Evolutionary conservation across 2,888 invertebrate species (phyloP).

Genomic region (Calameuta filiformis): DNA sequence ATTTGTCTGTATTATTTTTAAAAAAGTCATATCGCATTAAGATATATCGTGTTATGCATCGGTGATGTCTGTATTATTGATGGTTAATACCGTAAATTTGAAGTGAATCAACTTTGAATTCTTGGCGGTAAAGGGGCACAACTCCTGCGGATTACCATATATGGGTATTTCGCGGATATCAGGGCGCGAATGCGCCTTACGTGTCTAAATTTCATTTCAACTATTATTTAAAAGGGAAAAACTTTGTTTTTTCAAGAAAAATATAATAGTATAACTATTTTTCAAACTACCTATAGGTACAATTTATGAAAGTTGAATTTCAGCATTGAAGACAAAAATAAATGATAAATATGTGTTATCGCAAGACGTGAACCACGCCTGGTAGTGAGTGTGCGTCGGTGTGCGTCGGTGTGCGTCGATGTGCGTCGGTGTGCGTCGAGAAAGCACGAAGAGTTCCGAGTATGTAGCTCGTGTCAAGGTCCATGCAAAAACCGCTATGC

Average conservation of each 20-base stretch:
- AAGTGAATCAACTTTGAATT: background rate
- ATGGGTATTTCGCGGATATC: slow-evolving; percentile 30
- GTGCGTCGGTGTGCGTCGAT: no score
- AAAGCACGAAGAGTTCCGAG: slow-evolving; percentile 21
- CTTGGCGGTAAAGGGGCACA: background rate
- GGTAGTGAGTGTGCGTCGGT: slow-evolving; percentile 25
- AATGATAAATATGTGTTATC: slow-evolving; percentile 28
- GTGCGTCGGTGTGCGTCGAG: slow-evolving; percentile 21
- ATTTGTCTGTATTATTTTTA: background rate
- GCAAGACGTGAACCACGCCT: slow-evolving; percentile 32
- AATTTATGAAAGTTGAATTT: background rate
- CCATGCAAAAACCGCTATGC: slow-evolving; percentile 16
- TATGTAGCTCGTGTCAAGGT: slow-evolving; percentile 31
- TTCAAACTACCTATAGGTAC: background rate
- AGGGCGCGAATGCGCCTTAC: slow-evolving; percentile 26
- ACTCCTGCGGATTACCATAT: slow-evolving; percentile 22
- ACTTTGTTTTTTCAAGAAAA: background rate
- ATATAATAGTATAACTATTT: background rate
- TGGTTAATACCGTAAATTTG: background rate
- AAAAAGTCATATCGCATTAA: background rate
- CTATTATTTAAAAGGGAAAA: background rate
- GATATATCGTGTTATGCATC: no score
- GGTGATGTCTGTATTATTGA: background rate
- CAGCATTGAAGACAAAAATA: slow-evolving; percentile 11
- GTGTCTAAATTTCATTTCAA: background rate